phyloP scores from a whole-genome alignment of 2,113 vertebrate species.

The Bubo bubo region DNA sequence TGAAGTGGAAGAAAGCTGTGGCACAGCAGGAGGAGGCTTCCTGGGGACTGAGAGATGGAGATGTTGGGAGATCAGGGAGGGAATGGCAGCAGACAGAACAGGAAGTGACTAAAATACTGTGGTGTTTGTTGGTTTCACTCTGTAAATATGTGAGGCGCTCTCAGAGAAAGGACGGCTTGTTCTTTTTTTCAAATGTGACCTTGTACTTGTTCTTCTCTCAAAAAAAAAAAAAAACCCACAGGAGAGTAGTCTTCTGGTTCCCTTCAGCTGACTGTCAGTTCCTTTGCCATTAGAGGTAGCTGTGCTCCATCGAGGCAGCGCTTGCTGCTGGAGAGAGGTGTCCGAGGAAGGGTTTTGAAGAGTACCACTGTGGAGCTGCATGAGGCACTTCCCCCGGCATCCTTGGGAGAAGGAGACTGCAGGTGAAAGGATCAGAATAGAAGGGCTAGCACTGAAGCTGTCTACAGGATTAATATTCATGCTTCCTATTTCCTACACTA shows the following conservation, averaged over 20 bases:
- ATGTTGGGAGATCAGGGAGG: neutral
- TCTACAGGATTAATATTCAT: neutral
- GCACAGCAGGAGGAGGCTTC: neutral
- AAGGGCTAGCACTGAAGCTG: neutral
- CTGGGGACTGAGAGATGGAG: neutral
- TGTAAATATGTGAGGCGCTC: neutral
- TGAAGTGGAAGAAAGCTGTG: neutral
- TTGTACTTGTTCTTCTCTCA: neutral
- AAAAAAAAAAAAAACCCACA: neutral
- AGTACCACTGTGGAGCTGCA: rapidly evolving
- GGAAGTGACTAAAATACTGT: conserved; percentile 27
- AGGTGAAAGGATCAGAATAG: neutral
- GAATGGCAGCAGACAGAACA: neutral
- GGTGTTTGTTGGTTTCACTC: conserved; percentile 2
- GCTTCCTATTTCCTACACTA: neutral
- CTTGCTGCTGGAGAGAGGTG: neutral
- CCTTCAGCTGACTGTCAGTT: neutral
- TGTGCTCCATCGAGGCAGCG: neutral
- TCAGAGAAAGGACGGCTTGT: neutral
- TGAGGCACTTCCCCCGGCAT: neutral
- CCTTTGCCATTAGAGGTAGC: neutral
- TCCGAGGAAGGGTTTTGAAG: neutral
- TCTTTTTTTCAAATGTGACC: conserved; percentile 6
- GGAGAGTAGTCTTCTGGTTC: neutral
- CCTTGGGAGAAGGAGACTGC: neutral